These are phyloP conservation scores for Parochlus steinenii DNA, from an alignment of 2,888 invertebrate genomes.

Conservation along the genomic window DNA sequence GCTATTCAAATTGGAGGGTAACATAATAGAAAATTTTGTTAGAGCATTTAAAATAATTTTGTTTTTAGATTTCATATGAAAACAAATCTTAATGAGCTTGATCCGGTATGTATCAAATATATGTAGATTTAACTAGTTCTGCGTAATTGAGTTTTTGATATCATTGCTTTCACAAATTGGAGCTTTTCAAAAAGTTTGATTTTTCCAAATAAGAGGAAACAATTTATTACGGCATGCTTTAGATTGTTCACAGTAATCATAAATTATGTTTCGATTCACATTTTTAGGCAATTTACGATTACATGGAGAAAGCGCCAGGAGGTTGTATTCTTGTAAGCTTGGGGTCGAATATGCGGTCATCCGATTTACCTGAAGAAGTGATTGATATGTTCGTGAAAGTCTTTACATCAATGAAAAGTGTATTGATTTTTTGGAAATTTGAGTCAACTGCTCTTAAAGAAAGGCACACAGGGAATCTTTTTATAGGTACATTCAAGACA, in stretches of 20 bases:
- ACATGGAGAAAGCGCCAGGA: slow-evolving; percentile 25
- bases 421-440: slow-evolving; percentile 34
- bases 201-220: not conserved
- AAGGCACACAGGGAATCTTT: slow-evolving; percentile 27
- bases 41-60: too few species aligned
- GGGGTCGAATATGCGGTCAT: slow-evolving; percentile 27
- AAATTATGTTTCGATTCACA: slow-evolving; percentile 12
- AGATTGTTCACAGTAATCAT: slow-evolving; percentile 18
- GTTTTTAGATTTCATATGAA: slow-evolving; percentile 6
- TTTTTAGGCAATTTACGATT: slow-evolving; percentile 21
- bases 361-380: slow-evolving; percentile 25
- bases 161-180: too few species aligned
- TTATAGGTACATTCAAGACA: too few species aligned
- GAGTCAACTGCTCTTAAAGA: slow-evolving; percentile 26
- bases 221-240: not conserved
- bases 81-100: slow-evolving; percentile 2
- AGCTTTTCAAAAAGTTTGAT: slow-evolving; percentile 3
- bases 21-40: slow-evolving; percentile 22
- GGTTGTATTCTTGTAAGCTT: slow-evolving; percentile 32
- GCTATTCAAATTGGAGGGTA: slow-evolving; percentile 26
- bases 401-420: slow-evolving; percentile 14
- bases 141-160: too few species aligned
- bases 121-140: too few species aligned
- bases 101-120: slow-evolving; percentile 6
- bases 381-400: slow-evolving; percentile 22